A percentile compares a stretch with the other conserved stretches of the same genome.
phyloP scores from a whole-genome alignment of 2,888 invertebrate species.

The Trissonchulus sp. region DNA sequence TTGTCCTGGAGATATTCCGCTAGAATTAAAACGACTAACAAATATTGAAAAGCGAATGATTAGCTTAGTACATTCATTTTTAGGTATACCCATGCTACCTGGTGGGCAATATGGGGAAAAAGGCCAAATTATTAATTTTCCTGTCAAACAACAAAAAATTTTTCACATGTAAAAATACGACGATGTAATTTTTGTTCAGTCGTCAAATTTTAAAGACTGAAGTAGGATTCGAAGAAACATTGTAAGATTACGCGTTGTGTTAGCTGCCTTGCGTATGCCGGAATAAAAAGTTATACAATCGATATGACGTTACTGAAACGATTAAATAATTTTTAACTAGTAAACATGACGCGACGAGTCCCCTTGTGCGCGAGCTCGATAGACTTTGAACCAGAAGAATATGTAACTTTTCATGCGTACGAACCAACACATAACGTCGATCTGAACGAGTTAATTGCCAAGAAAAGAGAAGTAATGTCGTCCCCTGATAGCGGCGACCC shows the following conservation, averaged over 20 bases:
- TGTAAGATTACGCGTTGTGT: not conserved
- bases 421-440: not conserved
- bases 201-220: not conserved
- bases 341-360: not conserved
- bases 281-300: conserved; percentile 9
- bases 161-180: not conserved
- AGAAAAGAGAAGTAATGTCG: not conserved
- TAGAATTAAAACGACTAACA: not conserved
- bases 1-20: not conserved
- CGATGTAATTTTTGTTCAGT: not conserved
- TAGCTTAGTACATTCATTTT: conserved; percentile 7
- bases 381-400: not conserved
- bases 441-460: not conserved
- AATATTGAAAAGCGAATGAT: conserved; percentile 19
- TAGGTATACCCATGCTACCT: not conserved
- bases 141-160: not conserved
- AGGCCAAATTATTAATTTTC: conserved; percentile 12
- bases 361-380: not conserved
- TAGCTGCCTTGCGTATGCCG: conserved; percentile 1
- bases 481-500: not conserved
- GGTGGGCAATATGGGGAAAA: conserved; percentile 16
- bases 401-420: not conserved
- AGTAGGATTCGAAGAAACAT: not conserved
- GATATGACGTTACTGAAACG: not conserved
- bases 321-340: conserved; percentile 4